A percentile compares a stretch with the other conserved stretches of the same genome.
phyloP scores from a whole-genome alignment of 1,140 invertebrate species.

The Onthophagus taurus region DNA sequence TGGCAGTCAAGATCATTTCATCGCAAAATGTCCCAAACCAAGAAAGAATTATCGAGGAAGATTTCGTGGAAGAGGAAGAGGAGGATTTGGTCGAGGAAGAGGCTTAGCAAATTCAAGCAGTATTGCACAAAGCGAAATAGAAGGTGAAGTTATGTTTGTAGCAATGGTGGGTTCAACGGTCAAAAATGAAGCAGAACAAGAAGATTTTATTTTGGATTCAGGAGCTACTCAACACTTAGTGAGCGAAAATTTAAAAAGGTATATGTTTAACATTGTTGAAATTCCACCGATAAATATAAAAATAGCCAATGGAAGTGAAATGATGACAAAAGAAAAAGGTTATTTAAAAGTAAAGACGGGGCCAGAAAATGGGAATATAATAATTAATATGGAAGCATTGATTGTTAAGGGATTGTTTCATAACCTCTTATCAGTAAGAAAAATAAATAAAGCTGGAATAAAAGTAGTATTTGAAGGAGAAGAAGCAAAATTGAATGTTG shows the following conservation, averaged over 20 bases:
- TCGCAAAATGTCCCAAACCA: slow-evolving; percentile 1
- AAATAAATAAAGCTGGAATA: too few relatives aligned
- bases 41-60: background rate
- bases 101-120: background rate
- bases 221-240: background rate
- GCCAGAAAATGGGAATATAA: too few relatives aligned
- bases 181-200: too few relatives aligned
- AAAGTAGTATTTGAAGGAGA: too few relatives aligned
- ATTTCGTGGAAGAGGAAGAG: background rate
- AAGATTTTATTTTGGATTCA: background rate
- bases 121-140: background rate
- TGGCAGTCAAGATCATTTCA: slow-evolving; percentile 3
- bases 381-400: too few relatives aligned
- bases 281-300: slow-evolving; percentile 2
- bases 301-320: background rate
- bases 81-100: background rate
- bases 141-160: background rate
- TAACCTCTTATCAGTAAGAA: too few relatives aligned
- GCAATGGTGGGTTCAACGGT: too few relatives aligned
- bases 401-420: too few relatives aligned
- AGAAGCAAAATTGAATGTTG: too few relatives aligned
- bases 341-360: too few relatives aligned
- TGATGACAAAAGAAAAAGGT: too few relatives aligned
- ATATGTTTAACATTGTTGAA: background rate
- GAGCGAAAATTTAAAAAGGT: background rate